Evolutionary conservation across 2,113 vertebrate species (phyloP).

Genomic region (Cyphomyrus plagiostoma): DNA sequence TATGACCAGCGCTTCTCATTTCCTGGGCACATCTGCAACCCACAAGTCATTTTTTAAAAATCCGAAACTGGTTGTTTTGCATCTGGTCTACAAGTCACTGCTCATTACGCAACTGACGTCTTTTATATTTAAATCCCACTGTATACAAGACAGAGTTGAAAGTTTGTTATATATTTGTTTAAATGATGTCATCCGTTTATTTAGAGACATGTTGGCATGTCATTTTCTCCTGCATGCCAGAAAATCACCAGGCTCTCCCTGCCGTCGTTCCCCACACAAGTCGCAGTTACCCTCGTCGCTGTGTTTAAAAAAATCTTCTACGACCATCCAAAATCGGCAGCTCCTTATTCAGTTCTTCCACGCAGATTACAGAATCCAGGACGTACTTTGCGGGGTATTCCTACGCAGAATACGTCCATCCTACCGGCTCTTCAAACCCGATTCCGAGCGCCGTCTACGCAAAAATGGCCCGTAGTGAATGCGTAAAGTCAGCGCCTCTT

Average conservation of each 20-base stretch:
- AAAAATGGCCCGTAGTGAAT: not conserved
- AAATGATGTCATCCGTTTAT: conserved; percentile 54
- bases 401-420: conserved; percentile 55
- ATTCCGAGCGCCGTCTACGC: conserved; percentile 36
- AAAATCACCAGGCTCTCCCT: conserved; percentile 50
- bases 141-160: conserved; percentile 49
- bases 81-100: conserved; percentile 50
- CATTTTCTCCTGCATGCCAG: conserved; percentile 50
- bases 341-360: conserved; percentile 52
- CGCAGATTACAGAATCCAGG: conserved; percentile 55
- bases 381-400: conserved; percentile 50
- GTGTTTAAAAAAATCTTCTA: conserved; percentile 41
- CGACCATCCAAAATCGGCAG: conserved; percentile 49
- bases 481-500: conserved; percentile 11
- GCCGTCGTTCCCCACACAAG: conserved; percentile 44
- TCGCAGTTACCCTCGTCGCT: conserved; percentile 48
- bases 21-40: conserved; percentile 51
- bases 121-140: conserved; percentile 46
- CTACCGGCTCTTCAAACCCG: conserved; percentile 24
- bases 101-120: conserved; percentile 36
- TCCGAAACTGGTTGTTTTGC: conserved; percentile 41
- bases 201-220: conserved; percentile 45
- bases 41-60: conserved; percentile 53
- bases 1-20: conserved; percentile 55
- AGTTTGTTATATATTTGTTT: conserved; percentile 56